Base-by-base conservation (phyloP, 2,797 vertebrate genomes). In the Pampus argenteus region DNA sequence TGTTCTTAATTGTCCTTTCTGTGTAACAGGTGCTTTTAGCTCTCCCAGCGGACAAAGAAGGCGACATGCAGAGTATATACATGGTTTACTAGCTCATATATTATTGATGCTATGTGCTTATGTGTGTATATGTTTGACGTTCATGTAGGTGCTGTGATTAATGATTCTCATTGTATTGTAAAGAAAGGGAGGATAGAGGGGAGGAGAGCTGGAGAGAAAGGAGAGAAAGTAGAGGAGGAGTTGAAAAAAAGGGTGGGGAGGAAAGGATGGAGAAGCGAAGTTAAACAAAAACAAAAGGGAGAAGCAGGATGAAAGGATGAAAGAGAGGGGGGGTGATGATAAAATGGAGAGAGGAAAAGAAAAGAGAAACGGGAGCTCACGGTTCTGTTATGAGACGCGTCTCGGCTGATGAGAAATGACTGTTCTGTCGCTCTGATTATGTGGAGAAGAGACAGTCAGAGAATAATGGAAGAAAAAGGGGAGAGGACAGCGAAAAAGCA, bases 21-120 rank as follows among this genome's bases (percentile, higher is more conserved):
- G 62, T 58, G 80, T 61, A 85, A 90, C 91, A 89, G 86, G 87
- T 90, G 74, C 1, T 68, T 67, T 52, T 29, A 23, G n/a, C 11
- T 69, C 9, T 63, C 26, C 36, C 42, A 26, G 63, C 5, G 22
- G 47, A 86, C 65, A 66, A 66, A 36, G 55, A 49, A 5, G 10
- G 40, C 52, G 63, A 20, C 36, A 49, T 10, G 58, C 34, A 47
- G 25, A 15, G 20, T 49, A 2, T 65, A 60, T 49, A 2, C 61
- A 60, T 61, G 70, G 79, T 78, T 69, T 62, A 59, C 34, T 70
- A 18, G 38, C 0, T 3, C 29, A 52, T 68, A 22, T 38, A 40
- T 59, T 72, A 62, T 51, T 34, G n/a, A 60, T 29, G 42, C 28
- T 23, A 0, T 13, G 69, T 73, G 11, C 48, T 50, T 29, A 5